Base-by-base conservation (phyloP, 2,888 invertebrate genomes). In the Troides helena region DNA sequence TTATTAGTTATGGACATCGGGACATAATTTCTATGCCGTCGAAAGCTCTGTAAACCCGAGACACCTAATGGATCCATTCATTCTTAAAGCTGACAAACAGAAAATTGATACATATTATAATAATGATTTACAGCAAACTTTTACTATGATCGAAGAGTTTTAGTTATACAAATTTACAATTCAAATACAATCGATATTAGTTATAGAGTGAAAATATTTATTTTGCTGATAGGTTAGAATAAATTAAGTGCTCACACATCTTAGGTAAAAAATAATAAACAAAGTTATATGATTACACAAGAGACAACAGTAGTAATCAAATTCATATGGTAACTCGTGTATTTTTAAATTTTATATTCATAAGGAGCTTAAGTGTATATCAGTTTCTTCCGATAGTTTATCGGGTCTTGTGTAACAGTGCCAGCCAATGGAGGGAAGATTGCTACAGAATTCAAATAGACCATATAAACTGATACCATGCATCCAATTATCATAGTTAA, bases 11-110 rank as follows among this genome's bases (percentile, higher is more conserved):
- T 59, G 2, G 63, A 58, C 59, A 30, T 64, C 25, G 18, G 63
- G 18, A 53, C 39, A 65, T 65, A 65, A 65, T 65, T 59, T 43
- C 56, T 59, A 59, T 46, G 43, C 25, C 65, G 30, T 50, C 43
- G 65, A 65, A 58, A 60, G 65, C 43, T 63, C 23, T 30, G 50
- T 59, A n/a, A 59, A n/a, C 18, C 46, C 46, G n/a, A 66, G n/a
- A 64, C 56, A 21, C 36, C 50, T 46, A 60, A 46, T 59, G 43
- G 43, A 43, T 58, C 21, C 53, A 53, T 63, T 2, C 58, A 23
- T 43, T 43, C 43, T 46, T 60, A 66, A 50, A 46, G 18, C 18
- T 64, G 64, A 64, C 64, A 57, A 46, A 50, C 50, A 46, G n/a
- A 25, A 46, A 59, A 43, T 58, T 58, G 39, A 65, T 65, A 43